Conservation (phyloP, 2,888 invertebrate species). For the Sacculina carcini region DNA sequence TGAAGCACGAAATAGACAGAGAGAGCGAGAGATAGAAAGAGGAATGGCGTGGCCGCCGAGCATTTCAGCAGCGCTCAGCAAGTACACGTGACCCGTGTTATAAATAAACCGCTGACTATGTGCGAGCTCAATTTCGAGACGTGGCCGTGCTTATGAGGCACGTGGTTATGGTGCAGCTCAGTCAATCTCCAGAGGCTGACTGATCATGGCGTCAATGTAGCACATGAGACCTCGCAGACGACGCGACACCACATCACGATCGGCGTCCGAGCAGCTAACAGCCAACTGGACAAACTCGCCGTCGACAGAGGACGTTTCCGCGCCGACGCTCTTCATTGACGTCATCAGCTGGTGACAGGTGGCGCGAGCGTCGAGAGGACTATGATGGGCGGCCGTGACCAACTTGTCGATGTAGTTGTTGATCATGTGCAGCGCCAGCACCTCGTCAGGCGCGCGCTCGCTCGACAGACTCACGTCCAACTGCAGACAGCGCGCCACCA, state of each 20-base stretch:
- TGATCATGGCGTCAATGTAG: neutral
- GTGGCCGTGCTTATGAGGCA: too few relatives aligned
- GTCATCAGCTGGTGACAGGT: too few relatives aligned
- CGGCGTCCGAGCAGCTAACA: neutral
- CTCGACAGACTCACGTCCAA: neutral
- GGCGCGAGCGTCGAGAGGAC: neutral
- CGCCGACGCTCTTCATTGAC: too few relatives aligned
- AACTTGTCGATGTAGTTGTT: constrained; percentile 1
- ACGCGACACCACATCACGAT: neutral
- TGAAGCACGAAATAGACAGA: too few relatives aligned
- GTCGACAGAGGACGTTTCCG: neutral
- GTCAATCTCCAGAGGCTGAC: neutral
- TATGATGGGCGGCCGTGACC: neutral
- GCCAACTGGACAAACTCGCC: neutral
- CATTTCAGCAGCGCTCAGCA: too few relatives aligned
- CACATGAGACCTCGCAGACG: neutral
- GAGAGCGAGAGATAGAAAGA: too few relatives aligned
- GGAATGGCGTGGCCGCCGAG: too few relatives aligned
- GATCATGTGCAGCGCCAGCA: constrained; percentile 1
- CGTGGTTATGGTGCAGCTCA: too few relatives aligned
- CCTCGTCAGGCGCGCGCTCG: neutral
- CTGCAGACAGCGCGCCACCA: neutral
- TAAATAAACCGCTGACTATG: too few relatives aligned
- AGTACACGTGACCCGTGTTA: too few relatives aligned
- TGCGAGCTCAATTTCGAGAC: too few relatives aligned